phyloP scores from a whole-genome alignment of 2,888 invertebrate species.

The Stenchaetothrips biformis region DNA sequence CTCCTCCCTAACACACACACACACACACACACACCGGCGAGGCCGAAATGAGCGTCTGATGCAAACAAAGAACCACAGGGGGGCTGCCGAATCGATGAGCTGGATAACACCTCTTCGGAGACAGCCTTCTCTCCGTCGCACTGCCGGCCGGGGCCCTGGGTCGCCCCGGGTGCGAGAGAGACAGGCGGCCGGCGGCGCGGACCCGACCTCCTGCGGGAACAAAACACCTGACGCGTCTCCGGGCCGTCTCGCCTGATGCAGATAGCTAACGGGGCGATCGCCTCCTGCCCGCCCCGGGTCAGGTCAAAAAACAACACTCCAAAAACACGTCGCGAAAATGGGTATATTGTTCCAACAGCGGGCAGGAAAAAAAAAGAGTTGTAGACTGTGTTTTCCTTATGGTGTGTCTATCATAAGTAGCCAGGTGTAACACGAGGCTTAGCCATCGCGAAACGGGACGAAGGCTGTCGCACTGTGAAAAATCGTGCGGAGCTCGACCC shows the following conservation, averaged over 20 bases:
- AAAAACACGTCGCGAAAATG: background rate
- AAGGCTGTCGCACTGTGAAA: background rate
- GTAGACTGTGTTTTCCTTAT: background rate
- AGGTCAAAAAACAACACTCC: background rate
- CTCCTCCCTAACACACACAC: background rate
- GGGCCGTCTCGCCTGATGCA: background rate
- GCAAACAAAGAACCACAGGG: constrained; percentile 16
- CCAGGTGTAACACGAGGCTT: too few species aligned
- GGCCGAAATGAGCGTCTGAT: background rate
- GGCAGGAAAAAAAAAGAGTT: background rate
- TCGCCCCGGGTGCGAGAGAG: background rate
- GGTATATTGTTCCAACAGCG: too few species aligned
- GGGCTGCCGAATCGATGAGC: background rate
- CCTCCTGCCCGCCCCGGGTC: background rate
- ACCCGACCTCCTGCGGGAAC: background rate
- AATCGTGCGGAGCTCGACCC: background rate
- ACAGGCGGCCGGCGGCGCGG: background rate
- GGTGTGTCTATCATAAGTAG: background rate
- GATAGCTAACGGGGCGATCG: background rate
- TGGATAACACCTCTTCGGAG: background rate
- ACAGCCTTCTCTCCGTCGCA: background rate
- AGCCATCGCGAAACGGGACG: background rate
- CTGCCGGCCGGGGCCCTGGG: background rate
- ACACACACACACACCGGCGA: background rate
- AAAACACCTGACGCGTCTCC: background rate